Base-by-base conservation (phyloP, 2,797 vertebrate genomes). In the Sebastolobus alascanus region DNA sequence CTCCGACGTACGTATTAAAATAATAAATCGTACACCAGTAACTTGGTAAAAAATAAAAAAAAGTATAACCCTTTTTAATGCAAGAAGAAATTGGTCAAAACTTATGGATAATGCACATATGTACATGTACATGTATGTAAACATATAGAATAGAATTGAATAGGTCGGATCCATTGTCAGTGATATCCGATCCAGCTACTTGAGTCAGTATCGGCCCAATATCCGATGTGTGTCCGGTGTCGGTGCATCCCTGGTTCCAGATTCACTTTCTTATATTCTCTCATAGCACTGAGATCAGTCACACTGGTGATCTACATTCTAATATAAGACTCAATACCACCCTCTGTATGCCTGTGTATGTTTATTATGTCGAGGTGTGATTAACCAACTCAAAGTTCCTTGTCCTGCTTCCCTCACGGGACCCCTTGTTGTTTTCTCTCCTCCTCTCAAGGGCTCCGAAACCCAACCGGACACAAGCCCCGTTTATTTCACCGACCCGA, bases 401-500 rank as follows among this genome's bases (percentile, higher is more conserved):
- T 31, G 20, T 50, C 68, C 25, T 20, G 22, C 38, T 68, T 72
- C 68, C 64, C 50, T 52, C 69, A 63, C 27, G 33, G 72, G 78
- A 68, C 50, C 37, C 11, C 61, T 33, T 14, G 35, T 64, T 69
- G 27, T 70, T 54, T 43, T 68, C 63, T 74, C 18, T 61, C 43
- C 35, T 81, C 68, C 56, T 54, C 71, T 83, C 68, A 7, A 55
- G 14, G 60, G 75, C 55, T 46, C 56, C 52, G 54, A 90, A 86
- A 87, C 72, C 65, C 9, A 78, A 70, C 69, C 13, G 50, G 77
- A 77, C 68, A 54, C 70, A 38, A 67, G 25, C 70, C 64, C 73
- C 46, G 79, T 82, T 74, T 22, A 82, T 76, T 83, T 87, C 68
- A 68, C 79, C 63, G 72, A 84, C 80, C 83, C 88, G 87, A 90